phyloP scores from a whole-genome alignment of 2,113 vertebrate species.

The Spheniscus mendiculus region DNA sequence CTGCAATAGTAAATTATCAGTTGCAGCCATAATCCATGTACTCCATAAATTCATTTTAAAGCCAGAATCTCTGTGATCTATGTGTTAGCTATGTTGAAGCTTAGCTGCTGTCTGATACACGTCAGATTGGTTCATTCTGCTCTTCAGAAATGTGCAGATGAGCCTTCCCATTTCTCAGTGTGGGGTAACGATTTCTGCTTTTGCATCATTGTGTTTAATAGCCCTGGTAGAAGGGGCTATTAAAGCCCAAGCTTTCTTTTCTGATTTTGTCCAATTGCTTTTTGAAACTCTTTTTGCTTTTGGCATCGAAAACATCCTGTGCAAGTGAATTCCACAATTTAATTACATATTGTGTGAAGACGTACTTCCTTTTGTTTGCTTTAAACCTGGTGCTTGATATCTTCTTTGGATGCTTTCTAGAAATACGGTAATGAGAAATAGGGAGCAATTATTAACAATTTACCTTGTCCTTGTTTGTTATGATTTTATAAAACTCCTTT shows the following conservation, averaged over 20 bases:
- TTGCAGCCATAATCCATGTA: conserved; percentile 3
- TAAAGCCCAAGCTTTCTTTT: not conserved
- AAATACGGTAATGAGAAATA: conserved; percentile 23
- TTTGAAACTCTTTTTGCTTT: conserved; percentile 27
- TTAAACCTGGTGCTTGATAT: conserved; percentile 37
- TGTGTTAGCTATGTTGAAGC: conserved; percentile 39
- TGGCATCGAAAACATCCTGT: not conserved
- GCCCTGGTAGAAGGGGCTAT: not conserved
- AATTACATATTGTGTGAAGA: conserved; percentile 43
- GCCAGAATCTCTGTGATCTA: conserved; percentile 36
- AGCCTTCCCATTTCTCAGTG: not conserved
- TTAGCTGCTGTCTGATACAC: conserved; percentile 30
- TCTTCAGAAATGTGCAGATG: conserved; percentile 3
- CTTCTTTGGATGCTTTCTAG: conserved; percentile 41
- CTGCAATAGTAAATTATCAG: conserved; percentile 47
- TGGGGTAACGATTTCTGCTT: not conserved
- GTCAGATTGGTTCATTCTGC: conserved; percentile 18
- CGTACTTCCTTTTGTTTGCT: conserved; percentile 43
- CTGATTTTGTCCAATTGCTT: not conserved
- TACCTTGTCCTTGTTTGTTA: conserved; percentile 28
- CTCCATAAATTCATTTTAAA: conserved; percentile 63
- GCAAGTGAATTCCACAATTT: conserved; percentile 1
- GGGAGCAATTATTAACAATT: conserved; percentile 17
- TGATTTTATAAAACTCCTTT: not conserved
- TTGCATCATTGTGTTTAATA: not conserved